Evolutionary conservation across 2,797 vertebrate genomes (phyloP).

Genomic region (Sebastes matsubarae): DNA sequence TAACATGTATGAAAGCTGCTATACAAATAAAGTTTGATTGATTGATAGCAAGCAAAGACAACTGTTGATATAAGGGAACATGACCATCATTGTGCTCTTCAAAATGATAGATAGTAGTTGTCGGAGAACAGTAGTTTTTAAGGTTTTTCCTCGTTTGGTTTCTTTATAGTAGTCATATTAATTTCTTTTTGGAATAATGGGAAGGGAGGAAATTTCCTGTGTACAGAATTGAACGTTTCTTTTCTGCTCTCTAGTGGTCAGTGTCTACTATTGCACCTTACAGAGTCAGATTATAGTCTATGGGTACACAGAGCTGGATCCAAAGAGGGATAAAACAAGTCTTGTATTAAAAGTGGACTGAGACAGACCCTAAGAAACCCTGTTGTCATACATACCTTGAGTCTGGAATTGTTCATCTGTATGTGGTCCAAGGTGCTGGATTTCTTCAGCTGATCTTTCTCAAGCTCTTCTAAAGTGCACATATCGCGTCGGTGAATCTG

Average conservation of each 20-base stretch:
- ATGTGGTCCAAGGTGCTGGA: conserved; percentile 91
- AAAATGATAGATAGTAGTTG: neutral
- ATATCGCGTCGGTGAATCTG: conserved; percentile 88
- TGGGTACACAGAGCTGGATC: neutral
- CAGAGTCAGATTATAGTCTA: neutral
- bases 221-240: neutral
- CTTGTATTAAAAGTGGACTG: neutral
- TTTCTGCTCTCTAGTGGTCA: conserved; percentile 3
- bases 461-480: conserved; percentile 87
- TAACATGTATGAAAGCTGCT: no score
- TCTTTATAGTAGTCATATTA: neutral
- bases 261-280: neutral
- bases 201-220: neutral
- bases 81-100: neutral
- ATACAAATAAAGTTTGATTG: no score
- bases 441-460: conserved; percentile 90
- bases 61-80: neutral
- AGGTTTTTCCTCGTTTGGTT: neutral
- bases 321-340: neutral
- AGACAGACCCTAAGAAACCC: neutral
- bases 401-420: conserved; percentile 89
- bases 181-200: neutral
- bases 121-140: accelerated
- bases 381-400: conserved; percentile 83
- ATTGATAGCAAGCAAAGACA: neutral